These are phyloP conservation scores for Zeugodacus cucurbitae DNA, from an alignment of 1,140 invertebrate genomes.

Conservation along the genomic window DNA sequence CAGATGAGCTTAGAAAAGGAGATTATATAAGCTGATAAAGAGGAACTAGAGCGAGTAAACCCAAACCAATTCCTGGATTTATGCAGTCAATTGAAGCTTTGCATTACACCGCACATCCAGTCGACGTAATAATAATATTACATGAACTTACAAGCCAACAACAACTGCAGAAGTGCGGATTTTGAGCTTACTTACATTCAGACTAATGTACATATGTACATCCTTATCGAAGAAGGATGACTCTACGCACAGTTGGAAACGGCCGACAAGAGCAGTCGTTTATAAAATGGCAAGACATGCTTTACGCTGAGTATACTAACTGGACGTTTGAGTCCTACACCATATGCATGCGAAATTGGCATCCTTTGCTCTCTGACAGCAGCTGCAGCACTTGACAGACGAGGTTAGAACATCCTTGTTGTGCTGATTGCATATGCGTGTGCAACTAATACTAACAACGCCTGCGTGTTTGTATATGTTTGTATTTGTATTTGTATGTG, in stretches of 20 bases:
- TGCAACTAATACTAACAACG: too few species aligned
- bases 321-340: constrained; percentile 1
- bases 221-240: neutral
- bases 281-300: neutral
- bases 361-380: constrained; percentile 13
- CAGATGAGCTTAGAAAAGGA: neutral
- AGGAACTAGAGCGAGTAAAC: too few species aligned
- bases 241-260: neutral
- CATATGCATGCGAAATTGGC: constrained; percentile 21
- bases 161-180: neutral
- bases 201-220: neutral
- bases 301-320: neutral
- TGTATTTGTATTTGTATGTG: neutral
- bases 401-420: constrained; percentile 41
- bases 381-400: constrained; percentile 43
- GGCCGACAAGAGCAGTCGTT: neutral
- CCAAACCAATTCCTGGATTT: neutral
- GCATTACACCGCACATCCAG: neutral
- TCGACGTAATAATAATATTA: neutral
- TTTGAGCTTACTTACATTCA: neutral
- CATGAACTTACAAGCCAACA: neutral
- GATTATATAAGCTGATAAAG: too few species aligned
- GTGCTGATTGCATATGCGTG: neutral
- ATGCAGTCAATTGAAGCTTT: neutral
- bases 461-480: too few species aligned